Evolutionary conservation across 2,888 invertebrate genomes (phyloP), one percentile per base, ranked within the genome.

Genomic region (Drosophila anomalata): DNA sequence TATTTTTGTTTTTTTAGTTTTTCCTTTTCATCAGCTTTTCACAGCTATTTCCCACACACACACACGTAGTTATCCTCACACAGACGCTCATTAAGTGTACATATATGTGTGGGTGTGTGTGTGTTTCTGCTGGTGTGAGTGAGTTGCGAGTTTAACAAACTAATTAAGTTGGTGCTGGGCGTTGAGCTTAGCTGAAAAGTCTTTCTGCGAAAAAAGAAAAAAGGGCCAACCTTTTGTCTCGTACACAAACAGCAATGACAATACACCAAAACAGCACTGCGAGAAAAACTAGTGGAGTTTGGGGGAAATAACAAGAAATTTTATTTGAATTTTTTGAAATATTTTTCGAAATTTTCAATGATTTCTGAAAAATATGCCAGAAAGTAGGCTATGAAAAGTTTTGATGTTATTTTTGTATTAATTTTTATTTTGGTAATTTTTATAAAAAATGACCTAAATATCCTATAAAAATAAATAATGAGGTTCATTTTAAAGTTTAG

Each of bases 91-190:
- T 51, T 58, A 46, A 33, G 39, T 50, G 33, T 9, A 5, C 12
- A 33, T 11, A 26, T 60, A 33, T 12, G 7, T 11, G 20, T 44
- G 31, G n/a, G n/a, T 24, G 55, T 47, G 44, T 31, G 42, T 59
- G 50, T n/a, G 9, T 9, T 24, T 12, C 29, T 39, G 39, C 2
- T 11, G 31, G 47, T 11, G 57, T 46, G 50, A 39, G 41, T 29
- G 67, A 67, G 66, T 66, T 53, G 63, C 63, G 63, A 65, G 63
- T 65, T 63, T 63, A 63, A 63, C 63, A 65, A 65, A 63, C 63
- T 65, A 65, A 65, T 65, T 65, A 65, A 65, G 63, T 53, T 65
- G 53, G 41, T 22, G 31, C 52, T 42, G 41, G 63, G 63, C 63
- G 63, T 65, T 53, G 63, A 39, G 63, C 63, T 65, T 65, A 65